Percentiles rank a stretch among this genome's conserved stretches.
Conservation (phyloP, 2,888 invertebrate genomes). For the Diaperis boleti region DNA sequence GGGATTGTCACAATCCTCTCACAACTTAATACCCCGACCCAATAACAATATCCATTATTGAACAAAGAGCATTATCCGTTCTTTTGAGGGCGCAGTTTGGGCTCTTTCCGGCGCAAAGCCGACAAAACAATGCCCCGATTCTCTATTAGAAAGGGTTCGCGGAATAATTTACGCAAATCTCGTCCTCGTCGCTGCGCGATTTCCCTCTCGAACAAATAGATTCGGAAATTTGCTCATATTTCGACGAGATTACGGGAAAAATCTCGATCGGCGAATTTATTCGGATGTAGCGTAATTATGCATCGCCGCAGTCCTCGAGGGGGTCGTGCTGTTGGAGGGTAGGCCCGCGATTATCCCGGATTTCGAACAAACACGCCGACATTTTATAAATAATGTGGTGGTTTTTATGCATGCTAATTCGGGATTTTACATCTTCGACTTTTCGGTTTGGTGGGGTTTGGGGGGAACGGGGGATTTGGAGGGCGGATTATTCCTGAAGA, state of each 20-base stretch:
- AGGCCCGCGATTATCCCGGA: conserved; percentile 23
- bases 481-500: too few relatives aligned
- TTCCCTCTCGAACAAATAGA: conserved; percentile 37
- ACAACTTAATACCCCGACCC: too few relatives aligned
- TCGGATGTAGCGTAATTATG: conserved; percentile 33
- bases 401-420: conserved; percentile 26
- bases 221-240: conserved; percentile 30
- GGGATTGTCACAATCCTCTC: too few relatives aligned
- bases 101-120: conserved; percentile 29
- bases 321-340: conserved; percentile 21
- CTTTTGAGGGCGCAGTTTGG: conserved; percentile 17
- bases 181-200: conserved; percentile 30
- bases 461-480: too few relatives aligned
- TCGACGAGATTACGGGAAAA: conserved; percentile 29
- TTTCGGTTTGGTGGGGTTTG: too few relatives aligned
- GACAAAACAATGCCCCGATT: conserved; percentile 33
- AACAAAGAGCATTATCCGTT: conserved; percentile 10
- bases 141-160: conserved; percentile 20
- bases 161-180: conserved; percentile 40
- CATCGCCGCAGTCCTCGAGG: conserved; percentile 20
- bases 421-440: conserved; percentile 18
- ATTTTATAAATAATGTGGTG: conserved; percentile 30
- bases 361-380: conserved; percentile 23
- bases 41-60: not conserved
- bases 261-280: conserved; percentile 30